phyloP scores from a whole-genome alignment of 2,797 vertebrate species.

The Numenius phaeopus region DNA sequence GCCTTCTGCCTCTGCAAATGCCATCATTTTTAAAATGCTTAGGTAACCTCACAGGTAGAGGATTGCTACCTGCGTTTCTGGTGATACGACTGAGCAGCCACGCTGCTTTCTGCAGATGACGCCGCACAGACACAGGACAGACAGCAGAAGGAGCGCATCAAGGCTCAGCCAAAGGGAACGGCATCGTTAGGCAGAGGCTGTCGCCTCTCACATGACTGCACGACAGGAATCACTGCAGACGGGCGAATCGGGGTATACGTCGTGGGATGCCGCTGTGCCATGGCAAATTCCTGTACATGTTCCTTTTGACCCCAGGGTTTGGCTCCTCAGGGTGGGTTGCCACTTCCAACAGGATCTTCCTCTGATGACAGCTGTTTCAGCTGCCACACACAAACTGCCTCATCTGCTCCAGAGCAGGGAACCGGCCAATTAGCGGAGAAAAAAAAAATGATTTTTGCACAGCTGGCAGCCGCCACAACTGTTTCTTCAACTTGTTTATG shows the following conservation, averaged over 20 bases:
- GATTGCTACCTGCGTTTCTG: accelerated
- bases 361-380: background rate
- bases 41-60: background rate
- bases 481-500: background rate
- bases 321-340: background rate
- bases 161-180: background rate
- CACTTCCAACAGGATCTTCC: background rate
- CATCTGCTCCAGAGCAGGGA: background rate
- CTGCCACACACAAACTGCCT: background rate
- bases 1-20: background rate
- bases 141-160: background rate
- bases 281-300: background rate
- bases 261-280: background rate
- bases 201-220: background rate
- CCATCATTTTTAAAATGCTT: background rate
- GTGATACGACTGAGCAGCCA: background rate
- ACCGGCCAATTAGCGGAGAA: background rate
- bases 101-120: background rate
- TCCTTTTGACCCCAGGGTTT: background rate
- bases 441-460: background rate
- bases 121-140: background rate
- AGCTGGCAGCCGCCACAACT: background rate
- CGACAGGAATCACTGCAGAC: background rate
- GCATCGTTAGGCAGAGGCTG: background rate
- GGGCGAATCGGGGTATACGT: background rate